A percentile compares a stretch with the other conserved stretches of the same genome.
These are phyloP conservation scores for Zootoca vivipara DNA, from an alignment of 2,113 vertebrate genomes.

Conservation along the genomic window DNA sequence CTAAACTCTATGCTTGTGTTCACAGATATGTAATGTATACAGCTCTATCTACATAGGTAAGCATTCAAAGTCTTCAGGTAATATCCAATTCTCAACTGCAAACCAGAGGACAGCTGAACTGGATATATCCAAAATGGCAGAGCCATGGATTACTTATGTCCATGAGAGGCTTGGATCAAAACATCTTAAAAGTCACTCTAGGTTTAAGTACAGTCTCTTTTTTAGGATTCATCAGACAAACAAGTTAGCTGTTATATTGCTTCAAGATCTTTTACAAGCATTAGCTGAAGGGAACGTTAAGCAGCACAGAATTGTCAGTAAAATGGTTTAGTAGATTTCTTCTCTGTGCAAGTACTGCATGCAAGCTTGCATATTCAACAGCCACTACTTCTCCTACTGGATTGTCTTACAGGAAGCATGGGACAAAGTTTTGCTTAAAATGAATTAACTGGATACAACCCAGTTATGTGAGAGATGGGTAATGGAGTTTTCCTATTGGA, in stretches of 20 bases:
- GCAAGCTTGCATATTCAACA: conserved; percentile 54
- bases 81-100: background rate
- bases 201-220: conserved; percentile 55
- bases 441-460: background rate
- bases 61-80: background rate
- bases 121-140: background rate
- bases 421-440: background rate
- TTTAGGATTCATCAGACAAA: conserved; percentile 40
- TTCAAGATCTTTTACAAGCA: conserved; percentile 48
- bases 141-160: background rate
- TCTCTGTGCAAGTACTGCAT: conserved; percentile 57
- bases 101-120: background rate
- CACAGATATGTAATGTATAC: background rate
- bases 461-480: background rate
- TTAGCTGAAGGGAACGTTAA: conserved; percentile 35
- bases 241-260: conserved; percentile 38
- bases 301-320: conserved; percentile 31
- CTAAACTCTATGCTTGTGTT: background rate
- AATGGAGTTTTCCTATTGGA: too few species aligned
- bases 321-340: conserved; percentile 46
- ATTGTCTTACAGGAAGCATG: too few species aligned
- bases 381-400: background rate
- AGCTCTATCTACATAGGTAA: background rate
- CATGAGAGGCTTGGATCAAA: background rate
- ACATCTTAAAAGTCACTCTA: background rate